Conservation (phyloP, 2,797 vertebrate species). For the Pygocentrus nattereri region DNA sequence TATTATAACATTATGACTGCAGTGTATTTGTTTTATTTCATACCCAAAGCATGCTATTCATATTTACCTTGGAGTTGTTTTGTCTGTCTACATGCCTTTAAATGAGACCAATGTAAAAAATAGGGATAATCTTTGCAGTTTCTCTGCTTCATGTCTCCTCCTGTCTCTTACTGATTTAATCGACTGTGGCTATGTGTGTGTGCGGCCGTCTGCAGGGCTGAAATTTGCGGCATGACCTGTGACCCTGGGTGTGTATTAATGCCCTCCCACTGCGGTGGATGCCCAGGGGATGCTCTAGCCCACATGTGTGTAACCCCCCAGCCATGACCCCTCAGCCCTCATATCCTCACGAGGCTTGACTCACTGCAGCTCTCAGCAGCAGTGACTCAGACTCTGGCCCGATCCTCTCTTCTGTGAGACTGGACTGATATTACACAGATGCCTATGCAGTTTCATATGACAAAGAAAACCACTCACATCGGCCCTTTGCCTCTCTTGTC, state of each 20-base stretch:
- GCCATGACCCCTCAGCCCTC: slow-evolving; percentile 36
- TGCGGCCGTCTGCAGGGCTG: slow-evolving; percentile 34
- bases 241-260: slow-evolving; percentile 38
- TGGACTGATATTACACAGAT: slow-evolving; percentile 26
- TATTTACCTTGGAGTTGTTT: slow-evolving; percentile 3
- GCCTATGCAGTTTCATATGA: slow-evolving; percentile 27
- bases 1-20: not conserved
- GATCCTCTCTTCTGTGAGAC: not conserved
- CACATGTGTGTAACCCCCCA: slow-evolving; percentile 42
- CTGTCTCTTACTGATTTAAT: slow-evolving; percentile 42
- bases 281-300: slow-evolving; percentile 42
- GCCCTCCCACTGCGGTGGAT: slow-evolving; percentile 6
- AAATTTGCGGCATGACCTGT: slow-evolving; percentile 49
- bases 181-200: slow-evolving; percentile 37
- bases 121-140: not conserved
- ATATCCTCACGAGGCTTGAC: slow-evolving; percentile 33
- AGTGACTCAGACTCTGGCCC: slow-evolving; percentile 23
- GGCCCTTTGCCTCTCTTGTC: not conserved
- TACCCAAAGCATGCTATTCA: not conserved
- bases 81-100: not conserved
- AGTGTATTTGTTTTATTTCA: not conserved
- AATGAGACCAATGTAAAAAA: not conserved
- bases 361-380: slow-evolving; percentile 30
- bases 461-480: slow-evolving; percentile 11
- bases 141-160: slow-evolving; percentile 7